Conservation (phyloP, 1,140 invertebrate species). For the Drosophila kurseongensis region DNA sequence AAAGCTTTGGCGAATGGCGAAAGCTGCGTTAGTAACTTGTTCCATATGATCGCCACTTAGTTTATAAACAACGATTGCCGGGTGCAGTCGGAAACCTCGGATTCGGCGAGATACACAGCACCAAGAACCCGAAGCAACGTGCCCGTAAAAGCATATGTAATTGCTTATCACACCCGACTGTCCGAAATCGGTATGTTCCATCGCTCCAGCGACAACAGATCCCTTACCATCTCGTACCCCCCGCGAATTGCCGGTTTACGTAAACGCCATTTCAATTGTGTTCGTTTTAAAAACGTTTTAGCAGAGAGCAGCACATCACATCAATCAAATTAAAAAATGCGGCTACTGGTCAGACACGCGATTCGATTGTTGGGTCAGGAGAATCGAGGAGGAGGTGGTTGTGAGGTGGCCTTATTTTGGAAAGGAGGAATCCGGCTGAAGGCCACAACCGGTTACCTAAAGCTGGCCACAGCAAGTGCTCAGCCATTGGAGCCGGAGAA, state of each 20-base stretch:
- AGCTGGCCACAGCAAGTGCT: conserved; percentile 52
- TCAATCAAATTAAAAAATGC: conserved; percentile 54
- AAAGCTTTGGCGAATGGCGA: conserved; percentile 38
- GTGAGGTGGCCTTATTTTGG: not conserved
- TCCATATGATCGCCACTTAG: conserved; percentile 66
- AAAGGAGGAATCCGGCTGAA: conserved; percentile 37
- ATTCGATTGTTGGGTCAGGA: conserved; percentile 51
- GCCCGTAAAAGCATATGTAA: conserved; percentile 49
- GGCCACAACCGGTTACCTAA: conserved; percentile 67
- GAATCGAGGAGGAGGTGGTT: conserved; percentile 12
- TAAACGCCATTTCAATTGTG: conserved; percentile 38
- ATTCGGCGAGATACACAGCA: not conserved
- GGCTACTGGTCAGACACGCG: conserved; percentile 55
- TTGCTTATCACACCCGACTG: conserved; percentile 63
- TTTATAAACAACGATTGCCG: conserved; percentile 72
- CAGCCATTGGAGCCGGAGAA: conserved; percentile 47
- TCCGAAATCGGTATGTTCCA: conserved; percentile 52
- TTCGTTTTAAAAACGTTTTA: conserved; percentile 19
- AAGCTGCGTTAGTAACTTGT: conserved; percentile 43
- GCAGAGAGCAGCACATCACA: conserved; percentile 5
- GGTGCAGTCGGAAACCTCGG: conserved; percentile 27
- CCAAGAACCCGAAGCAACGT: not conserved
- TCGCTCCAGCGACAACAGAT: conserved; percentile 31
- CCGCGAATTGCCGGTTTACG: conserved; percentile 48
- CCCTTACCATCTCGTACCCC: conserved; percentile 23